Percentiles rank a stretch among this genome's conserved stretches.
These are phyloP conservation scores for Idaea dimidiata DNA, from an alignment of 2,888 invertebrate genomes.

Conservation along the genomic window DNA sequence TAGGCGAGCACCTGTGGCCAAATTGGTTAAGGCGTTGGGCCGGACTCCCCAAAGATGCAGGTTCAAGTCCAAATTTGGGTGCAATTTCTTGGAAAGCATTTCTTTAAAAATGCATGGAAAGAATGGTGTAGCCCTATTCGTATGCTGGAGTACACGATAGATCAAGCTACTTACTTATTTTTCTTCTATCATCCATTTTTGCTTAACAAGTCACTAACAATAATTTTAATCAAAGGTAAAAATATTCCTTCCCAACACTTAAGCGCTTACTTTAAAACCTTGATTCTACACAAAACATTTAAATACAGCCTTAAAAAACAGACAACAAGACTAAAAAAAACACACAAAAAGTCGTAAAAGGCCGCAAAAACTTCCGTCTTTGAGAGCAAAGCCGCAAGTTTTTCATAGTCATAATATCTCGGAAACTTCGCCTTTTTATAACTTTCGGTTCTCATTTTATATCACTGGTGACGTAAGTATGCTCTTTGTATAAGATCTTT, in stretches of 20 bases:
- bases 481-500: background rate
- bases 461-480: slow-evolving; percentile 1
- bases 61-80: too few relatives aligned
- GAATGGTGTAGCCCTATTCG: too few relatives aligned
- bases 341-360: slow-evolving; percentile 8
- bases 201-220: too few relatives aligned
- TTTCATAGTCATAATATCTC: slow-evolving; percentile 29
- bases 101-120: too few relatives aligned
- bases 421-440: slow-evolving; percentile 26
- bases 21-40: too few relatives aligned
- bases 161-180: too few relatives aligned
- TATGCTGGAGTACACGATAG: too few relatives aligned
- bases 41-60: too few relatives aligned
- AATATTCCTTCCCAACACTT: background rate
- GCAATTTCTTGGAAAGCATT: too few relatives aligned
- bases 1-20: too few relatives aligned
- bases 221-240: too few relatives aligned
- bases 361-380: slow-evolving; percentile 29
- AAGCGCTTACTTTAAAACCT: background rate
- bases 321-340: slow-evolving; percentile 5
- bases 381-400: slow-evolving; percentile 29
- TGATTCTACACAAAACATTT: background rate
- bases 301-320: background rate
- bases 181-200: too few relatives aligned
- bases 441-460: slow-evolving; percentile 24